Conservation (phyloP, 2,888 invertebrate genomes). For the Apoda limacodes region DNA sequence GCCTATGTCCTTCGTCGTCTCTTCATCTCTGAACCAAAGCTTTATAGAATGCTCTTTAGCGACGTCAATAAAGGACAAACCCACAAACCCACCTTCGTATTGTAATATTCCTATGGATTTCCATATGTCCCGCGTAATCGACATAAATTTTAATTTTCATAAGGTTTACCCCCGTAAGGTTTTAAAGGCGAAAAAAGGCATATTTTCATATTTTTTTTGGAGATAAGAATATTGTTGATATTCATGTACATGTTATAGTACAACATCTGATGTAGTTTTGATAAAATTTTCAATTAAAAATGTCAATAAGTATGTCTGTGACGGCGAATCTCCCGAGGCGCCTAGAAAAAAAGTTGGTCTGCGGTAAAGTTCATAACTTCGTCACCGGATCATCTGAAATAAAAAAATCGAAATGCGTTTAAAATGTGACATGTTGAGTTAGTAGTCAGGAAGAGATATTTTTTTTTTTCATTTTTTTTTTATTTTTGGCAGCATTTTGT, state of each 20-base stretch:
- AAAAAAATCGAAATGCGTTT: conserved; percentile 1
- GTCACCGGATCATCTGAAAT: too few species aligned
- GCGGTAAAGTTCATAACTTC: conserved; percentile 1
- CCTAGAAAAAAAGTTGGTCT: conserved; percentile 2
- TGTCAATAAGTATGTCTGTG: not conserved
- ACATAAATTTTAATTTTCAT: too few species aligned
- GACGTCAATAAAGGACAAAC: too few species aligned
- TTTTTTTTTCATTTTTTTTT: too few species aligned
- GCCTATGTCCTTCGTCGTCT: too few species aligned
- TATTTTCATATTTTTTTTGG: conserved; percentile 2
- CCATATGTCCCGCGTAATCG: too few species aligned
- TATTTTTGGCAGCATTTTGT: conserved; percentile 1
- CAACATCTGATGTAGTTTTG: conserved; percentile 1
- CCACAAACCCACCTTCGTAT: too few species aligned
- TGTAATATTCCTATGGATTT: too few species aligned
- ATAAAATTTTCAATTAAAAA: conserved; percentile 1
- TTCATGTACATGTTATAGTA: conserved; percentile 1
- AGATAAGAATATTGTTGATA: not conserved
- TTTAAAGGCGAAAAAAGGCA: conserved; percentile 1
- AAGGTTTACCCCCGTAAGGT: too few species aligned
- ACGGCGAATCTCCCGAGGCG: too few species aligned
- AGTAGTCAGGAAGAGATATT: conserved; percentile 2
- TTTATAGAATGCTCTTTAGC: too few species aligned
- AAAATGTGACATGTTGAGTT: not conserved
- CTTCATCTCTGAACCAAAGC: too few species aligned